Evolutionary conservation across 2,888 invertebrate species (phyloP).

Genomic region (Leptinotarsa peninsularis): DNA sequence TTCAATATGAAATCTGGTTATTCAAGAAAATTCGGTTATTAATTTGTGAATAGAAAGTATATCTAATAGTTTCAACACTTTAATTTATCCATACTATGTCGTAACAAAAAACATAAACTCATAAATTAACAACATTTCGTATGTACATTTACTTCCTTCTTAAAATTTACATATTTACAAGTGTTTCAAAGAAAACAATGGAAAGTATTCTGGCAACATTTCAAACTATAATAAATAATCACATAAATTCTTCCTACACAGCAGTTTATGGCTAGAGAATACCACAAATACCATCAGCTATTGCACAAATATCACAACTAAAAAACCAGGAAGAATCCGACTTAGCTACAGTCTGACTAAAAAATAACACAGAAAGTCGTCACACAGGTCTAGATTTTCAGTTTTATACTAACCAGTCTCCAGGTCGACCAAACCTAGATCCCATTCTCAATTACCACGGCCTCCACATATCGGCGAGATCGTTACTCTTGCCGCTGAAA

Average conservation of each 20-base stretch:
- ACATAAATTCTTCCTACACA: slow-evolving; percentile 10
- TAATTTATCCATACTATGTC: slow-evolving; percentile 12
- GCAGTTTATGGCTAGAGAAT: slow-evolving; percentile 13
- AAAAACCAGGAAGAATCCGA: slow-evolving; percentile 8
- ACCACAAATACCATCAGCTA: slow-evolving; percentile 19
- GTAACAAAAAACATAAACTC: slow-evolving; percentile 33
- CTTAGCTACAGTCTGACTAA: neutral
- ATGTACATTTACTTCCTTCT: slow-evolving; percentile 26
- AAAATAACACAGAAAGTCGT: neutral
- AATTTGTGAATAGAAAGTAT: neutral
- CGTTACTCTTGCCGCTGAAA: slow-evolving; percentile 66
- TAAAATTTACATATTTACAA: slow-evolving; percentile 29
- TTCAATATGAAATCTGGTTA: too few relatives aligned
- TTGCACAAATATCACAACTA: slow-evolving; percentile 28
- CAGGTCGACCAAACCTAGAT: slow-evolving; percentile 10
- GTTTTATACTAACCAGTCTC: slow-evolving; percentile 21
- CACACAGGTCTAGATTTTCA: neutral
- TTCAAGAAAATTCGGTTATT: too few relatives aligned
- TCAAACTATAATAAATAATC: slow-evolving; percentile 20
- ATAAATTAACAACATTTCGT: slow-evolving; percentile 30
- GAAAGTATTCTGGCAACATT: slow-evolving; percentile 5
- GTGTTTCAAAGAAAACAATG: slow-evolving; percentile 8
- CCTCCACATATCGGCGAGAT: slow-evolving; percentile 67
- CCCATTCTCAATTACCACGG: slow-evolving; percentile 64
- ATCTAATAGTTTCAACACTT: neutral